These are phyloP conservation scores for Amblyraja radiata DNA, from an alignment of 2,797 vertebrate species.

Conservation along the genomic window DNA sequence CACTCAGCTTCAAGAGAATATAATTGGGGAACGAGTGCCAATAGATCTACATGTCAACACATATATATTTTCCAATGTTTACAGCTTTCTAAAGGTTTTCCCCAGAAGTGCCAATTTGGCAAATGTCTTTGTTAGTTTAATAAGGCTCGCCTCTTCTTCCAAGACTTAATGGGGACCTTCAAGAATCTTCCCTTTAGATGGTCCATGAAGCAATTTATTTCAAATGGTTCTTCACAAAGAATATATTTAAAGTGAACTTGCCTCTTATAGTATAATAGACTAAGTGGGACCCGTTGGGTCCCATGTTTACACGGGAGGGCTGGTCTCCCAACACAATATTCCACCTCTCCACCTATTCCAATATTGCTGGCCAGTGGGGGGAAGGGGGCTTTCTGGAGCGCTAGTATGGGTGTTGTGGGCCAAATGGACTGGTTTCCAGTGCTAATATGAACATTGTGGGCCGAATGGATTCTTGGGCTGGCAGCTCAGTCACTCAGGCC, in stretches of 20 bases:
- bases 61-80: not conserved
- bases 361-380: no score
- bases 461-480: no score
- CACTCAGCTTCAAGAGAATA: not conserved
- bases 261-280: no score
- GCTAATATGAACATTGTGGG: no score
- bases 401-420: no score
- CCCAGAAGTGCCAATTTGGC: not conserved
- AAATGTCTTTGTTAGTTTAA: not conserved
- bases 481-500: no score
- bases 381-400: no score
- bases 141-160: not conserved
- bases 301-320: no score
- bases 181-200: not conserved
- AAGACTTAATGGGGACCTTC: not conserved
- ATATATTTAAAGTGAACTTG: not conserved
- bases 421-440: no score
- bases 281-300: no score
- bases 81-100: not conserved
- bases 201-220: not conserved
- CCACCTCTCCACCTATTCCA: no score
- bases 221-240: not conserved
- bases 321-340: no score
- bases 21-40: not conserved
- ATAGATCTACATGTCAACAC: constrained; percentile 4